phyloP scores from a whole-genome alignment of 1,140 invertebrate species.

The Nephotettix cincticeps region DNA sequence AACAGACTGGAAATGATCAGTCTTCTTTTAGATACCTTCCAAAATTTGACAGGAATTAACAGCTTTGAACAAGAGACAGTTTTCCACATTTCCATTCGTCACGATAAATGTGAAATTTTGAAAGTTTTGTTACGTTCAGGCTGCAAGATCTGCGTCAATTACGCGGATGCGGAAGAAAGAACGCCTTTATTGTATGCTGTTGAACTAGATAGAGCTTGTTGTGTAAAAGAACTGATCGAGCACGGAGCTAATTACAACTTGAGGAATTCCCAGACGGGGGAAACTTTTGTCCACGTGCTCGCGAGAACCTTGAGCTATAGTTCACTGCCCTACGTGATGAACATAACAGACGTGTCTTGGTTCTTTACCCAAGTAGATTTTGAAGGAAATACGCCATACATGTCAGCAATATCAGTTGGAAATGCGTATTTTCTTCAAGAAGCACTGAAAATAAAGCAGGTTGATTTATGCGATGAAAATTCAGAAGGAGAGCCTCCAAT shows the following conservation, averaged over 20 bases:
- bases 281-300: neutral
- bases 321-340: neutral
- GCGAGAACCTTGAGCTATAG: neutral
- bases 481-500: neutral
- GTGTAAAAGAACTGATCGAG: neutral
- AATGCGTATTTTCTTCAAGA: neutral
- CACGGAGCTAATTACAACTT: neutral
- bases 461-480: neutral
- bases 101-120: neutral
- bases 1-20: neutral
- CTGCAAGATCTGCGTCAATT: neutral
- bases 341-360: neutral
- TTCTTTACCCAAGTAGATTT: neutral
- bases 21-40: neutral
- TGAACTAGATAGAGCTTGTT: neutral
- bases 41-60: neutral
- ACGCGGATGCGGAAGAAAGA: neutral
- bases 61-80: neutral
- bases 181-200: slow-evolving; percentile 5
- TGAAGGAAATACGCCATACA: slow-evolving; percentile 5
- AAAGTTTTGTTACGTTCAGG: neutral
- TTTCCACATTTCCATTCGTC: neutral
- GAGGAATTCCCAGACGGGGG: neutral
- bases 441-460: neutral
- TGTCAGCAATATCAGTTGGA: neutral